Evolutionary conservation across 64 coral and sea anemone species (phyloP).

Genomic region (Montipora efflorescens): DNA sequence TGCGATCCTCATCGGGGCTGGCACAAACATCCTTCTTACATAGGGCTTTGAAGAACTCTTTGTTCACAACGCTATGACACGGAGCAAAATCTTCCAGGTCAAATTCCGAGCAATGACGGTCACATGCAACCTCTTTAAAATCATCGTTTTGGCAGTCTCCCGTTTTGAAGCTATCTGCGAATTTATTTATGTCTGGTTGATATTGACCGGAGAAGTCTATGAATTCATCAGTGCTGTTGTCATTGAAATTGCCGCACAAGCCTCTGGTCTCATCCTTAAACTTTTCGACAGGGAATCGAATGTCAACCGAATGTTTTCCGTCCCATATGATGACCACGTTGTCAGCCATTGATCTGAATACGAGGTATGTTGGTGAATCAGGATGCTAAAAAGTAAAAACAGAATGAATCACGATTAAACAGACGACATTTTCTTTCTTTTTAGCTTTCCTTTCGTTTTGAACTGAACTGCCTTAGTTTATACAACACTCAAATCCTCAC

Average conservation of each 20-base stretch:
- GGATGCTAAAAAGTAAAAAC: neutral
- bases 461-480: too few relatives aligned
- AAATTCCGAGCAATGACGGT: neutral
- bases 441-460: too few relatives aligned
- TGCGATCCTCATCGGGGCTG: neutral
- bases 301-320: neutral
- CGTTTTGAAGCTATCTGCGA: neutral
- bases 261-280: neutral
- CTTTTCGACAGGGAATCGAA: neutral
- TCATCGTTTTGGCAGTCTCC: neutral
- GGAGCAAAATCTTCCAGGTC: neutral
- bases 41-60: neutral
- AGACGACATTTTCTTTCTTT: neutral
- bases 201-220: neutral
- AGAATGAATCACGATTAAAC: neutral
- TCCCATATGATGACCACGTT: slow-evolving; percentile 3
- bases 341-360: neutral
- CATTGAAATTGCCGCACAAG: slow-evolving; percentile 36
- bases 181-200: neutral
- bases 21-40: slow-evolving; percentile 18
- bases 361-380: neutral
- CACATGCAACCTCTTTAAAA: neutral
- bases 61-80: neutral
- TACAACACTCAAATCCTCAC: too few relatives aligned
- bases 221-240: slow-evolving; percentile 1